Percentiles rank a stretch among this genome's conserved stretches.
Evolutionary conservation across 2,888 invertebrate genomes (phyloP).

Genomic region (Orthosia gracilis): DNA sequence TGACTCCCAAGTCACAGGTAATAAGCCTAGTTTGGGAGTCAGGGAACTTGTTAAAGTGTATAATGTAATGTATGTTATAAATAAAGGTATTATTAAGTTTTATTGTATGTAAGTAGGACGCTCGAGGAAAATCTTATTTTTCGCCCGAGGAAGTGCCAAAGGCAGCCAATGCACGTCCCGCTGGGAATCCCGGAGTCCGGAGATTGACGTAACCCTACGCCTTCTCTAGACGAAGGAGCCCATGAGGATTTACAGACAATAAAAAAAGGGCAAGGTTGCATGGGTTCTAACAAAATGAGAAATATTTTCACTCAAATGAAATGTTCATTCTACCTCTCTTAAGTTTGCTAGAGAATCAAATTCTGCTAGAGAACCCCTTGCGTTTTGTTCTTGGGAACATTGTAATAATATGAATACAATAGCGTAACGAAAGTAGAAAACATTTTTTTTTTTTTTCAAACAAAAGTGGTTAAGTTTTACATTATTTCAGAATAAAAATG

Average conservation of each 20-base stretch:
- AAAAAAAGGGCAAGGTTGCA: background rate
- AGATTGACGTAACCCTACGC: slow-evolving; percentile 23
- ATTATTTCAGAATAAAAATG: too few species aligned
- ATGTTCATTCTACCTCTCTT: background rate
- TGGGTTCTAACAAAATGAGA: background rate
- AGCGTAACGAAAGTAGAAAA: background rate
- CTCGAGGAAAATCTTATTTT: background rate
- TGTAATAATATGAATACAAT: too few species aligned
- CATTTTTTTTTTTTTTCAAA: too few species aligned
- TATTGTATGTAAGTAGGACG: background rate
- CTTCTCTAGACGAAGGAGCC: background rate
- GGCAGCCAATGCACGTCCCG: background rate
- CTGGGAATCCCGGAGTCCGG: background rate
- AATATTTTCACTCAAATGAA: background rate
- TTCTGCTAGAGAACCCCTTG: too few species aligned
- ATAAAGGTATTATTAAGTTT: too few species aligned
- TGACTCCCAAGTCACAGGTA: too few species aligned
- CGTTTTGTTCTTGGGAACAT: too few species aligned
- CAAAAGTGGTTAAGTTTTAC: too few species aligned
- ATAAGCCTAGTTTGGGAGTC: too few species aligned
- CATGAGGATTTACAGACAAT: background rate
- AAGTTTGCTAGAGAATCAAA: too few species aligned
- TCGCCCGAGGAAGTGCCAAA: background rate
- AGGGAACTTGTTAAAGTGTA: too few species aligned
- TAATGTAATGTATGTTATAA: too few species aligned